A percentile compares a stretch with the other conserved stretches of the same genome.
Evolutionary conservation across 2,888 invertebrate species (phyloP).

Genomic region (Diloba caeruleocephala): DNA sequence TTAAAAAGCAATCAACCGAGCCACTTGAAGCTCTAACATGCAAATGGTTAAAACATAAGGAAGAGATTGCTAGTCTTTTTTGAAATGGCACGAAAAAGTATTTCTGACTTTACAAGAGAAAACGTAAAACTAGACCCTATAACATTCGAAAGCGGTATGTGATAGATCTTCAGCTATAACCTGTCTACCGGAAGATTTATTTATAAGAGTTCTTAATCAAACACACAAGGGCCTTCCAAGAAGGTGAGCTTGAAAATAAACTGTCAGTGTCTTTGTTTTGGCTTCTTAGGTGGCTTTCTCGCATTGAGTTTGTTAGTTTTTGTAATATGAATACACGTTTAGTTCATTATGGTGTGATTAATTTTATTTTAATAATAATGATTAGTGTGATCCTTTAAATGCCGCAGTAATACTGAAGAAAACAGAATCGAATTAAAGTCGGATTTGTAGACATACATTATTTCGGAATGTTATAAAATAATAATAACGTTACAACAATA

Average conservation of each 20-base stretch:
- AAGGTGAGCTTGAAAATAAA: constrained; percentile 74
- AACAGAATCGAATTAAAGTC: too few species aligned
- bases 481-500: neutral
- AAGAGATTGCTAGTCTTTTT: neutral
- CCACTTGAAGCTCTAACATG: too few species aligned
- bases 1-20: too few species aligned
- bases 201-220: constrained; percentile 81
- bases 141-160: constrained; percentile 32
- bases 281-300: constrained; percentile 79
- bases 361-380: constrained; percentile 21
- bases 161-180: constrained; percentile 55
- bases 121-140: constrained; percentile 17
- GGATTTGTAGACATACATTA: too few species aligned
- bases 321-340: constrained; percentile 62
- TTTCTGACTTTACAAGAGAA: constrained; percentile 16
- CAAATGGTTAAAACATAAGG: neutral
- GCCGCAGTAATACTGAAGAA: too few species aligned
- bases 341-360: constrained; percentile 60
- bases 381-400: neutral
- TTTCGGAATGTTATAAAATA: too few species aligned
- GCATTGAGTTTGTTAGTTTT: constrained; percentile 65
- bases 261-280: constrained; percentile 76
- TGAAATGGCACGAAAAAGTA: neutral
- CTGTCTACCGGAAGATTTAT: constrained; percentile 67
- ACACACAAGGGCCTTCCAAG: constrained; percentile 75